Conservation (phyloP, 2,113 vertebrate species). For the Irena cyanogastra region DNA sequence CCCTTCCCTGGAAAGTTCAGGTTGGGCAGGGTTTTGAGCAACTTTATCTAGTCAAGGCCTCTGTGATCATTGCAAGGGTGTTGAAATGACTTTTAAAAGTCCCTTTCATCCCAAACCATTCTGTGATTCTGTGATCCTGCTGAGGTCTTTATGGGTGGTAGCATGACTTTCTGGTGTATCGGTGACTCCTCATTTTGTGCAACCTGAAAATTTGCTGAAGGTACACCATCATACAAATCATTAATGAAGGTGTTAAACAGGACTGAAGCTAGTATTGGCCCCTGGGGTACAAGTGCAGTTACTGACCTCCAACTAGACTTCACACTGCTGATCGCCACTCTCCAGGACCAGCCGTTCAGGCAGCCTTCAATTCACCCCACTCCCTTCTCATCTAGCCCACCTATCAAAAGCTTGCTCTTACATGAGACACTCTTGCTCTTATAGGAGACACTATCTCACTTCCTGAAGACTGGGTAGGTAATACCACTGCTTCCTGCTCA, state of each 20-base stretch:
- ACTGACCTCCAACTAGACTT: background rate
- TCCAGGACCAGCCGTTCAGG: accelerated
- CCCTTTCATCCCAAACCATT: background rate
- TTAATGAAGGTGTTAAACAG: background rate
- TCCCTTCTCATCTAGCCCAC: background rate
- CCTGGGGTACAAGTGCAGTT: background rate
- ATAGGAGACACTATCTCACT: background rate
- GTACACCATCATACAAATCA: background rate
- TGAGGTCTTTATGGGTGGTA: background rate
- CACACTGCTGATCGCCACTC: accelerated
- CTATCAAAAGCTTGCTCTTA: background rate
- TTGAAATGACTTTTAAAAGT: background rate
- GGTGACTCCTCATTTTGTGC: background rate
- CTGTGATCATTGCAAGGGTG: background rate
- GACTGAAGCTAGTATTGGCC: background rate
- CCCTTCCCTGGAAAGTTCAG: background rate
- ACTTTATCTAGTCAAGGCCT: background rate
- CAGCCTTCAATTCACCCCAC: background rate
- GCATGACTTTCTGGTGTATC: background rate
- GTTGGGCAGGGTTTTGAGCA: background rate
- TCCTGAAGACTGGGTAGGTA: background rate
- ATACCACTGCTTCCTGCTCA: background rate
- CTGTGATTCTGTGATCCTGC: background rate
- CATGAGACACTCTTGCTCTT: too few species aligned
- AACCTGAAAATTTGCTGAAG: background rate